phyloP scores from a whole-genome alignment of 1,140 invertebrate species.

The Aradophagus sp. region DNA sequence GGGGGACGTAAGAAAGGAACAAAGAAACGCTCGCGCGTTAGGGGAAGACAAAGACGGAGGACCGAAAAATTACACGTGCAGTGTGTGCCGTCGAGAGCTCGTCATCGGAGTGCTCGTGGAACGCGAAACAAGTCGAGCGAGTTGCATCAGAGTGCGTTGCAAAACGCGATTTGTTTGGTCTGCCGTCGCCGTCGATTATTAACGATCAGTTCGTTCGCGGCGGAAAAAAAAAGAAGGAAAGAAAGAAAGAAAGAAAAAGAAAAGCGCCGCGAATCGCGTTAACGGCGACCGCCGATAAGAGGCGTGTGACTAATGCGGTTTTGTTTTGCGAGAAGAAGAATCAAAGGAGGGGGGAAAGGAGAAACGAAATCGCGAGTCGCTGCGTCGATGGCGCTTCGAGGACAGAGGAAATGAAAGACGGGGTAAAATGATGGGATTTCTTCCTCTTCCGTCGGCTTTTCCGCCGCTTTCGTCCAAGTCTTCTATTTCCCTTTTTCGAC shows the following conservation, averaged over 20 bases:
- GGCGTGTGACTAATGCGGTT: slow-evolving; percentile 31
- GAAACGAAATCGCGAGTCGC: too few species aligned
- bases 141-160: slow-evolving; percentile 42
- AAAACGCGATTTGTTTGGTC: slow-evolving; percentile 51
- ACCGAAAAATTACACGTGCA: slow-evolving; percentile 10
- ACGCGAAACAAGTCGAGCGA: slow-evolving; percentile 32
- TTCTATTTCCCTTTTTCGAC: too few species aligned
- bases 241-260: too few species aligned
- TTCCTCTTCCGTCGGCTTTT: too few species aligned
- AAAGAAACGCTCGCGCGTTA: not conserved
- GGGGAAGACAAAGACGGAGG: not conserved
- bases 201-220: slow-evolving; percentile 28
- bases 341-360: not conserved
- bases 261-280: too few species aligned
- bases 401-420: too few species aligned
- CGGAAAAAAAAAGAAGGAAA: slow-evolving; percentile 34
- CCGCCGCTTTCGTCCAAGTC: too few species aligned
- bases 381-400: too few species aligned
- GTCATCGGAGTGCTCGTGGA: too few species aligned
- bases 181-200: slow-evolving; percentile 30
- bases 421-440: too few species aligned
- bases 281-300: slow-evolving; percentile 27
- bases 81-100: not conserved
- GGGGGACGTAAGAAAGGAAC: slow-evolving; percentile 29
- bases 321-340: slow-evolving; percentile 18